Conservation (phyloP, 1,140 invertebrate species). For the Bradysia coprophila region DNA sequence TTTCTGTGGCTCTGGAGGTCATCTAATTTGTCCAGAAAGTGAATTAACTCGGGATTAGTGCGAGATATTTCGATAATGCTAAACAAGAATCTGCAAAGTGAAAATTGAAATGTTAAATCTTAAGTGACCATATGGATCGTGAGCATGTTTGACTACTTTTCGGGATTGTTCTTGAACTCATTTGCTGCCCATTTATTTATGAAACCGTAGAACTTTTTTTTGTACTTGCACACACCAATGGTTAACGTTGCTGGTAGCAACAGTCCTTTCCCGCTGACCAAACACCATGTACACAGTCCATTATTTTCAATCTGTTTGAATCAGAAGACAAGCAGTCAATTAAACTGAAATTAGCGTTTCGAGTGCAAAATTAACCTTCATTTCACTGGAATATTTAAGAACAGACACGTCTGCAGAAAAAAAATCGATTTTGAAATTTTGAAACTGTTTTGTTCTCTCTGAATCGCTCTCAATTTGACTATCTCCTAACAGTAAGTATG, state of each 20-base stretch:
- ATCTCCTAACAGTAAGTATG: neutral
- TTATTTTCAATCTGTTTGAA: neutral
- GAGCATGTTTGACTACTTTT: neutral
- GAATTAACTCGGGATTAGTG: neutral
- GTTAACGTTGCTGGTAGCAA: neutral
- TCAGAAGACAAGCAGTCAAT: neutral
- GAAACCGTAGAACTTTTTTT: constrained; percentile 1
- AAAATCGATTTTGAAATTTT: neutral
- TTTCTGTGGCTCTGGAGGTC: neutral
- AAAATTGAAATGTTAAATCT: neutral
- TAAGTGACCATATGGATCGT: neutral
- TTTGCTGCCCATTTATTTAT: neutral
- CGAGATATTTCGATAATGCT: neutral
- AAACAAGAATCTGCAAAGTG: neutral
- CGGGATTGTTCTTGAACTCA: neutral
- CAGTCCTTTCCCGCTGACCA: neutral
- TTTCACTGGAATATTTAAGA: neutral
- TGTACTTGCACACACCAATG: neutral
- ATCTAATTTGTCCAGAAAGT: neutral
- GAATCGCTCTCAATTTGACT: neutral
- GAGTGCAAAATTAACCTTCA: neutral
- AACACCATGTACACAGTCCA: neutral
- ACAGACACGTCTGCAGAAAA: neutral
- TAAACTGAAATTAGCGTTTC: neutral
- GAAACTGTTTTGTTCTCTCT: neutral